Base-by-base conservation (phyloP, 2,797 vertebrate species). In the Alosa sapidissima region DNA sequence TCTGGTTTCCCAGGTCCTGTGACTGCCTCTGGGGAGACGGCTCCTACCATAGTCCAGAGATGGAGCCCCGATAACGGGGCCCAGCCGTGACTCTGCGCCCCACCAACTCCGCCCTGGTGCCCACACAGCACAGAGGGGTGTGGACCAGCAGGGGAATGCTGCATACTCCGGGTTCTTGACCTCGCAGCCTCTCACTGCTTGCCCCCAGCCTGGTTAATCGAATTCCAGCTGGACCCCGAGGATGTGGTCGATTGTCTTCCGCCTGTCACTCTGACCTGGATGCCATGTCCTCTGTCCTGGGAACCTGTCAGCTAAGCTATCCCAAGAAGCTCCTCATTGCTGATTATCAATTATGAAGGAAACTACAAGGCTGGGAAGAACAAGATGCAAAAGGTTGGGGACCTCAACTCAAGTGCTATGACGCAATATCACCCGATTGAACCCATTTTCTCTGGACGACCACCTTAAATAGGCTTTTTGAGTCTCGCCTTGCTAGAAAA, bases 1-100 rank as follows among this genome's bases (percentile, higher is more conserved):
- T 21, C 36, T 47, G 16, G 1, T 91, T 87, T 90, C 88, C 89
- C 84, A 21, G 89, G 89, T 92, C 85, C 41, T 84, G 85, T 84
- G 62, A 90, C 82, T 83, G 55, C 82, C 85, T 89, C 90, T 1
- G 24, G 89, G 62, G 72, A 78, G 36, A 78, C 0, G 88, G 90
- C 19, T 36, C 28, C 36, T 85, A 62, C 11, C 13, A 21, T 19
- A 60, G 55, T 2, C 55, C 55, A 72, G 68, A 72, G 68, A 72
- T 72, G 68, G 36, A 72, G 68, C 33, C 13, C 33, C 5, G 72
- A 78, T 78, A 72, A 13, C 14, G 13, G 65, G 65, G 28, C 41
- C 13, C 33, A 72, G 72, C 14, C 19, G 65, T 13, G 65, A 72
- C 28, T 68, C 28, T 36, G 65, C 33, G 5, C 16, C 72, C 72